phyloP scores from a whole-genome alignment of 2,113 vertebrate species.

The Smithornis capensis region DNA sequence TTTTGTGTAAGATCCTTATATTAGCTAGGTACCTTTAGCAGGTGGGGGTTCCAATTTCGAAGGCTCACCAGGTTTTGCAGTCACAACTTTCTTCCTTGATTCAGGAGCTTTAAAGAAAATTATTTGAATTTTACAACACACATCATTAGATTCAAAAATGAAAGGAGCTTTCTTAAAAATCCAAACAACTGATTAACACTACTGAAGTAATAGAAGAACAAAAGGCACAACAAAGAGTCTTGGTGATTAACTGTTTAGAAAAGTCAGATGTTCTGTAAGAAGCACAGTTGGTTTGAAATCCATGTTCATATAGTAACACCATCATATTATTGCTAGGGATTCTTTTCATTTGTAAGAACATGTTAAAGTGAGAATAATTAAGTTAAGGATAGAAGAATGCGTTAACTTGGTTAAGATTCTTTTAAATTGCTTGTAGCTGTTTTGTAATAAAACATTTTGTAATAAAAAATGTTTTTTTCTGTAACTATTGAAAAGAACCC shows the following conservation, averaged over 20 bases:
- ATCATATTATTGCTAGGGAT: not conserved
- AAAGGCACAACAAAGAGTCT: not conserved
- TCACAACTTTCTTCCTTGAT: constrained; percentile 66
- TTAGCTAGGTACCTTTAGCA: constrained; percentile 71
- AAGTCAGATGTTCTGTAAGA: not conserved
- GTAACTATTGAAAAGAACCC: not conserved
- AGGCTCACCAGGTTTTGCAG: constrained; percentile 68
- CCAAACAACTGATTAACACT: not conserved
- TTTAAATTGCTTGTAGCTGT: not conserved
- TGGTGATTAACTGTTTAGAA: not conserved
- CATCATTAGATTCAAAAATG: not conserved
- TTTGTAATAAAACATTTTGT: too few species aligned
- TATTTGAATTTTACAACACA: constrained; percentile 54
- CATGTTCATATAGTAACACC: not conserved
- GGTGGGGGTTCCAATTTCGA: constrained; percentile 74
- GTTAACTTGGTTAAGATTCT: constrained; percentile 6
- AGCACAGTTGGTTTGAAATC: not conserved
- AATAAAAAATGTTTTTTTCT: not conserved
- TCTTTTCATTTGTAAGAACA: constrained; percentile 10
- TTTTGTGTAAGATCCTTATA: not conserved
- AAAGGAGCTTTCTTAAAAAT: not conserved
- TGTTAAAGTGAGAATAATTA: not conserved
- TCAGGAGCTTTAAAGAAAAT: constrained; percentile 78
- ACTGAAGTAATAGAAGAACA: not conserved
- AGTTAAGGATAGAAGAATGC: not conserved